Evolutionary conservation across 2,797 vertebrate genomes (phyloP), one percentile per base, ranked within the genome.

Genomic region (Parauchenoglanis ngamensis): DNA sequence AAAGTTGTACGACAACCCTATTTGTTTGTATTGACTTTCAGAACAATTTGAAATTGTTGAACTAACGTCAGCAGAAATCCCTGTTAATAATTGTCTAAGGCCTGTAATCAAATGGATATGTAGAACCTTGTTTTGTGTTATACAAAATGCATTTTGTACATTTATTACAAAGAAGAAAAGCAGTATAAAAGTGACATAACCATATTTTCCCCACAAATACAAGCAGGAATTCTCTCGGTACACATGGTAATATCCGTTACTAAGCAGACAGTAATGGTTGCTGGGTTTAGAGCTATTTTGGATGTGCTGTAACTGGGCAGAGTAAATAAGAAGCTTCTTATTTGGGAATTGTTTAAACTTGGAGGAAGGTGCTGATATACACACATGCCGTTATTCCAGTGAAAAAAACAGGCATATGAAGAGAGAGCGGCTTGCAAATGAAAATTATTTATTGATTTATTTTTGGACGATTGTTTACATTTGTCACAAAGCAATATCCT

Each of bases 201-300:
- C 19, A 25, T 52, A 7, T 70, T 84, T 77, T 35, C 17, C 11
- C 40, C 31, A n/a, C 19, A 85, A 82, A 82, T 82, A 57, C 46
- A 77, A 56, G 59, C 84, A 49, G 3, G 78, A 75, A 17, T 44
- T 44, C 40, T 68, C 76, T 63, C 10, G 57, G 67, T 28, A 35
- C 56, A 73, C 21, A 54, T 61, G 57, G 2, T 73, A 65, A 49
- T 72, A 49, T 88, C 40, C 44, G 84, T 88, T 80, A 87, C 86
- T 87, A 87, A 87, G 86, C 86, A 87, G 73, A 84, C 73, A 84
- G 21, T 75, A 59, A 81, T 44, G 77, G 84, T 85, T 88, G 84
- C 87, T 83, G 73, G 80, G 84, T 67, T 88, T 85, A 12, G 59
- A 83, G 84, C 72, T 86, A 63, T 77, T 81, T 88, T 76, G 23